A percentile compares a stretch with the other conserved stretches of the same genome.
Evolutionary conservation across 2,797 vertebrate species (phyloP).

Genomic region (Scolopax rusticola): DNA sequence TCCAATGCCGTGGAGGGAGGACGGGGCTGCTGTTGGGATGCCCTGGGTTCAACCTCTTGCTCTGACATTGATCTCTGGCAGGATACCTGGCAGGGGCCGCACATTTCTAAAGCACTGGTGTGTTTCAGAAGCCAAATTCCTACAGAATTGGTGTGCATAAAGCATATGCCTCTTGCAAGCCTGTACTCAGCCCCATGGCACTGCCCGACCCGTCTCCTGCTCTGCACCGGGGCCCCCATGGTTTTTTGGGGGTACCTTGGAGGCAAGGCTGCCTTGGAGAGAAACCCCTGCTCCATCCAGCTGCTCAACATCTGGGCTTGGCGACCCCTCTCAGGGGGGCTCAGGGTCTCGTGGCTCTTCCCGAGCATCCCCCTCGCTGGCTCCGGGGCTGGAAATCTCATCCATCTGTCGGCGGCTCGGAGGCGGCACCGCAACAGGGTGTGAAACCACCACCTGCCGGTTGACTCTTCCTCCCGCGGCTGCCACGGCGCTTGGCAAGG

Average conservation of each 20-base stretch:
- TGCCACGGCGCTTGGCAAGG: slow-evolving; percentile 23
- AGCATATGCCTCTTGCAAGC: accelerated
- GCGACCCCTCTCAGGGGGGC: neutral
- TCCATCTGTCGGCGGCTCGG: neutral
- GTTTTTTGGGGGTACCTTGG: neutral
- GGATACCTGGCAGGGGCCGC: accelerated
- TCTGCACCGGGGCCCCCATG: accelerated
- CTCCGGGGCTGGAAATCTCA: neutral
- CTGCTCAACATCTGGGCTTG: neutral
- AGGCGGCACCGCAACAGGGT: neutral
- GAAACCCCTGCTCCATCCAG: neutral
- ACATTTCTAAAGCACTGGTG: accelerated
- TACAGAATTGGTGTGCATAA: neutral
- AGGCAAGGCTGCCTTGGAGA: neutral
- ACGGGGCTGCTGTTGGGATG: neutral
- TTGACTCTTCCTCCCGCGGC: neutral
- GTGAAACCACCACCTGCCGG: slow-evolving; percentile 45
- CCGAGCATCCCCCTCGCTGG: neutral
- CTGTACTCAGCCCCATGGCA: neutral
- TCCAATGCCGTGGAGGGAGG: accelerated
- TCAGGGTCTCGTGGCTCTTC: accelerated
- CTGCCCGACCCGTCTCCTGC: neutral
- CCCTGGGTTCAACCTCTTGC: neutral
- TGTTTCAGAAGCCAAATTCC: neutral
- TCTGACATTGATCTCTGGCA: neutral